Percentiles rank a stretch among this genome's conserved stretches.
These are phyloP conservation scores for Pogonomyrmex barbatus DNA, from an alignment of 1,140 invertebrate species.

Conservation along the genomic window DNA sequence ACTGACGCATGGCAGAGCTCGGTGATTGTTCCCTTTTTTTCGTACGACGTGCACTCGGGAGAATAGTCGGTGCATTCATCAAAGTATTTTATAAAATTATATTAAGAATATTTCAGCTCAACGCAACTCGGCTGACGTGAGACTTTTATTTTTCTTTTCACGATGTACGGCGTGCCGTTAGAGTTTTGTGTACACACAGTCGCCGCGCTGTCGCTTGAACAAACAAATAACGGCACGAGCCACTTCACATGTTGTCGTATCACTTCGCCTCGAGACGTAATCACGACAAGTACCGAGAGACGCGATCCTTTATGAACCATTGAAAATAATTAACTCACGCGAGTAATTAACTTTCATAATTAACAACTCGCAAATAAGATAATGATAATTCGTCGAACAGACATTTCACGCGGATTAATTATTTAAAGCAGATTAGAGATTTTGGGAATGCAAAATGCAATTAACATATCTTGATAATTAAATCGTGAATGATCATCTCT, in stretches of 20 bases:
- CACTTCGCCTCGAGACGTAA: neutral
- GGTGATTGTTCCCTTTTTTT: neutral
- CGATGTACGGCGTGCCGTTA: neutral
- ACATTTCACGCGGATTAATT: neutral
- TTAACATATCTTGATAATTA: too few relatives aligned
- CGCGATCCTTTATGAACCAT: neutral
- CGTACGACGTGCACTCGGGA: neutral
- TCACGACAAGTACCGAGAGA: neutral
- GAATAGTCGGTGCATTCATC: neutral
- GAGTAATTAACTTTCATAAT: neutral
- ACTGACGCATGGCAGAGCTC: neutral
- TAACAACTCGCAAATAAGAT: neutral
- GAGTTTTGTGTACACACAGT: neutral
- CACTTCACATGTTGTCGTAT: neutral
- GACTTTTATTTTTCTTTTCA: neutral
- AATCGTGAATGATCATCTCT: too few relatives aligned
- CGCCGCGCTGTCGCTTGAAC: neutral
- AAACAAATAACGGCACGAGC: neutral
- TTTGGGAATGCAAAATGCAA: too few relatives aligned
- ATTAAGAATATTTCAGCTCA: neutral
- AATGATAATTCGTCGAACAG: neutral
- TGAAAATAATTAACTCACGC: neutral
- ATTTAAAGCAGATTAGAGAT: neutral
- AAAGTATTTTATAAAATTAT: constrained; percentile 15
- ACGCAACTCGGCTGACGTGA: neutral